phyloP scores from a whole-genome alignment of 1,140 invertebrate genomes.

The Metaphire vulgaris region DNA sequence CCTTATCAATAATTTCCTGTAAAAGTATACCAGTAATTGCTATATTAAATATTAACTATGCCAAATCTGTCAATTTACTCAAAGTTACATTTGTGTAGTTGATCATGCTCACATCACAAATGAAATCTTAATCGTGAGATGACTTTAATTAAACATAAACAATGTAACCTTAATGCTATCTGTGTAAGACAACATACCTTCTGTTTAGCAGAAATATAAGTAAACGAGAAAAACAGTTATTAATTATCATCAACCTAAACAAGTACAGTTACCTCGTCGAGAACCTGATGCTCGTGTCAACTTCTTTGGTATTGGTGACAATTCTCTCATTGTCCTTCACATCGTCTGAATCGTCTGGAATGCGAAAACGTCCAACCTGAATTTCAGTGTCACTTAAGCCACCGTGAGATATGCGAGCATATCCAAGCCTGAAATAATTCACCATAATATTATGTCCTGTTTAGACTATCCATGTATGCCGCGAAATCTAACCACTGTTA shows the following conservation, averaged over 20 bases:
- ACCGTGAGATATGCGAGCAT: slow-evolving; percentile 50
- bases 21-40: not conserved
- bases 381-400: slow-evolving; percentile 52
- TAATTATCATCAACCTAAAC: not conserved
- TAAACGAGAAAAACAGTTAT: no score
- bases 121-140: not conserved
- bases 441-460: slow-evolving; percentile 7
- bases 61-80: no score
- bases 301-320: slow-evolving; percentile 32
- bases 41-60: no score
- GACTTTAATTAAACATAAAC: no score
- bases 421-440: slow-evolving; percentile 46
- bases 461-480: not conserved
- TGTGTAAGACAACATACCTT: no score
- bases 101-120: no score
- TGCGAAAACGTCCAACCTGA: slow-evolving; percentile 49
- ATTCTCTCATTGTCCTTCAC: slow-evolving; percentile 41
- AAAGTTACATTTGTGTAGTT: no score
- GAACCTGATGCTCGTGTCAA: slow-evolving; percentile 36
- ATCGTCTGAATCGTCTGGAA: slow-evolving; percentile 40
- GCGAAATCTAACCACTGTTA: no score
- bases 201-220: no score
- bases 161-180: no score
- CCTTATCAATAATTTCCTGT: not conserved
- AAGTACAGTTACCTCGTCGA: slow-evolving; percentile 39